Percentiles rank a stretch among this genome's conserved stretches.
Conservation (phyloP, 2,113 vertebrate species). For the Sander lucioperca region DNA sequence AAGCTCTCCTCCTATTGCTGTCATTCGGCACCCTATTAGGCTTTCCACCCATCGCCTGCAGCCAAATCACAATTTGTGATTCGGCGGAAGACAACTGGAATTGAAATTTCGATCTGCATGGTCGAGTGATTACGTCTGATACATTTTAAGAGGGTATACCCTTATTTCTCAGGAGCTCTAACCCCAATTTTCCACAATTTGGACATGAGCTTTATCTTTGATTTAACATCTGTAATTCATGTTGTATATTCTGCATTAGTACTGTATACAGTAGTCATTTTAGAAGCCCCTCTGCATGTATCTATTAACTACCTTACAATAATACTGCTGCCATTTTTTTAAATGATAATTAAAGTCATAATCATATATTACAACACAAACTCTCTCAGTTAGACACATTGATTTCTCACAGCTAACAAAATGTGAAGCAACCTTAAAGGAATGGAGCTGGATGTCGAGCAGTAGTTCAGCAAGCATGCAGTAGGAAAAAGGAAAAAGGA, state of each 20-base stretch:
- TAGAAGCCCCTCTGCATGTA: conserved; percentile 3
- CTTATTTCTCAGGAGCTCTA: neutral
- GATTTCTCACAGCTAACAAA: neutral
- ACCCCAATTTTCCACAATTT: neutral
- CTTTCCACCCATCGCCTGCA: conserved; percentile 27
- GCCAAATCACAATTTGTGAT: conserved; percentile 42
- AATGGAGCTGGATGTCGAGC: conserved; percentile 8
- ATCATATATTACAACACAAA: conserved; percentile 2
- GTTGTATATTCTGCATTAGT: neutral
- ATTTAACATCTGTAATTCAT: neutral
- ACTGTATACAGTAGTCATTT: neutral
- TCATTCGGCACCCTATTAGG: conserved; percentile 52
- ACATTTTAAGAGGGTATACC: conserved; percentile 14
- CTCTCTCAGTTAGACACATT: conserved; percentile 1
- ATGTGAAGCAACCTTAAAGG: conserved; percentile 14
- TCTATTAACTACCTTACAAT: neutral
- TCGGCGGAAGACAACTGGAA: conserved; percentile 23
- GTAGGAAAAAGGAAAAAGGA: neutral
- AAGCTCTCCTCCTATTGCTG: conserved; percentile 23
- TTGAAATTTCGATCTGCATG: conserved; percentile 27
- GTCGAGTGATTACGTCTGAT: conserved; percentile 3
- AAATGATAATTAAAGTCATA: neutral
- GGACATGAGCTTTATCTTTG: conserved; percentile 1
- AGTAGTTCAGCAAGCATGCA: conserved; percentile 19
- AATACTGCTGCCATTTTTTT: neutral